These are phyloP conservation scores for Scrobipalpa costella DNA, from an alignment of 2,888 invertebrate genomes.

Conservation along the genomic window DNA sequence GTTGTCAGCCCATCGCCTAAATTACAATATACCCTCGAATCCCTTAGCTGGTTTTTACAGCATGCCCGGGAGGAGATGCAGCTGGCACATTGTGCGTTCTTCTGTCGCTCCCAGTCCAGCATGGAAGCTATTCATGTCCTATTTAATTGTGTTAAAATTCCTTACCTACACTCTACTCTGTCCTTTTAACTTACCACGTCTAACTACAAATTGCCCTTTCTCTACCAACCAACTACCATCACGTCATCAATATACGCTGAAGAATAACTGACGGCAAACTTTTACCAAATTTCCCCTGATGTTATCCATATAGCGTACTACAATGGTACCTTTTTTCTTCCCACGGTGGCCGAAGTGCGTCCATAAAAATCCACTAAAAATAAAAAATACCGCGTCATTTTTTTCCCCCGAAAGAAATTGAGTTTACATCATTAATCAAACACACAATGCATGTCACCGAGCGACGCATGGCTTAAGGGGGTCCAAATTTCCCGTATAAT, in stretches of 20 bases:
- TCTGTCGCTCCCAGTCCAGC: too few relatives aligned
- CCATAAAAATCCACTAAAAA: slow-evolving; percentile 32
- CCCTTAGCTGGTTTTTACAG: too few relatives aligned
- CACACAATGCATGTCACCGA: slow-evolving; percentile 73
- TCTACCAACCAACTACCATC: background rate
- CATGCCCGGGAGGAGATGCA: too few relatives aligned
- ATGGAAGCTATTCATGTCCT: too few relatives aligned
- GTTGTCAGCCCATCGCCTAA: too few relatives aligned
- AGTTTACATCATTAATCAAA: slow-evolving; percentile 74
- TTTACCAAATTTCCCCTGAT: slow-evolving; percentile 5
- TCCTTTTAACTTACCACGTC: too few relatives aligned
- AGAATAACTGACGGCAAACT: background rate
- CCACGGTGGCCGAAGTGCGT: slow-evolving; percentile 10
- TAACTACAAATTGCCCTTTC: too few relatives aligned
- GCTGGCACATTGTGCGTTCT: too few relatives aligned
- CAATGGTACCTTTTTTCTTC: background rate
- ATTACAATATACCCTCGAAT: too few relatives aligned
- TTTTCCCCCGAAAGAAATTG: slow-evolving; percentile 67
- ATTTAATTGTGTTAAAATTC: too few relatives aligned
- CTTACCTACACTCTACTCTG: too few relatives aligned
- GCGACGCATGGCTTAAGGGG: slow-evolving; percentile 68
- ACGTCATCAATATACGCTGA: background rate
- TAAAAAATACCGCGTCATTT: slow-evolving; percentile 49
- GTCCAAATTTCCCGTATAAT: slow-evolving; percentile 69
- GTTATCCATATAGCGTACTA: background rate